A percentile compares a stretch with the other conserved stretches of the same genome.
These are phyloP conservation scores for Eidolon dupreanum DNA, from an alignment of 2,797 vertebrate genomes.

Conservation along the genomic window DNA sequence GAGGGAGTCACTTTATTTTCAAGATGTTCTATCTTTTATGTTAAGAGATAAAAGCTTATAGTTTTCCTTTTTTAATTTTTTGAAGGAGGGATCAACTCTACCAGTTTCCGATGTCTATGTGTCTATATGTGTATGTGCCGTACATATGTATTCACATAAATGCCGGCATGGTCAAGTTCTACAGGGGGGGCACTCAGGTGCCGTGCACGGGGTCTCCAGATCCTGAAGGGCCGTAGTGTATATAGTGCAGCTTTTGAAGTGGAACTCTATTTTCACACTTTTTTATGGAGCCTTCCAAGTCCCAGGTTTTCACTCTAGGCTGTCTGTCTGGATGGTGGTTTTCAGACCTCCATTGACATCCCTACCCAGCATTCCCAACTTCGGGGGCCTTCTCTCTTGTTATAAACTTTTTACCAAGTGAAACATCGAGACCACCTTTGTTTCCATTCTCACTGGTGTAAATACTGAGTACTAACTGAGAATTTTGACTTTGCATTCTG, in stretches of 20 bases:
- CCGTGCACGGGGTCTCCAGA: background rate
- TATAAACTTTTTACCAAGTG: constrained; percentile 93
- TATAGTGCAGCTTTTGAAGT: constrained; percentile 76
- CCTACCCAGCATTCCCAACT: constrained; percentile 89
- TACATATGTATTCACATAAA: constrained; percentile 81
- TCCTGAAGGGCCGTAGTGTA: constrained; percentile 62
- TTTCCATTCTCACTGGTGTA: constrained; percentile 94
- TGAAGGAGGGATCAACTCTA: constrained; percentile 83
- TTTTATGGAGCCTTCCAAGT: constrained; percentile 83
- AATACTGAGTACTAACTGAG: constrained; percentile 96
- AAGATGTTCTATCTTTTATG: constrained; percentile 54
- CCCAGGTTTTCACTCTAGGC: constrained; percentile 83
- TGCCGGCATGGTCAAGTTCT: constrained; percentile 67
- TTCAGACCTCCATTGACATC: constrained; percentile 87
- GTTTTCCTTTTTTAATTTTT: constrained; percentile 74
- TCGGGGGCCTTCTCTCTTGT: constrained; percentile 90
- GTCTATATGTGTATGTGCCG: constrained; percentile 80
- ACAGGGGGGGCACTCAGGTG: constrained; percentile 60
- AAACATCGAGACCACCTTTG: constrained; percentile 90
- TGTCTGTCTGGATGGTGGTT: constrained; percentile 85
- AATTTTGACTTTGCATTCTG: constrained; percentile 96
- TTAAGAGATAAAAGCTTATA: constrained; percentile 68
- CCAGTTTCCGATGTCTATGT: constrained; percentile 67
- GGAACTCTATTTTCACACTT: constrained; percentile 82
- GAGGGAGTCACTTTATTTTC: constrained; percentile 58